These are phyloP conservation scores for Limnephilus marmoratus DNA, from an alignment of 2,888 invertebrate species.

Conservation along the genomic window DNA sequence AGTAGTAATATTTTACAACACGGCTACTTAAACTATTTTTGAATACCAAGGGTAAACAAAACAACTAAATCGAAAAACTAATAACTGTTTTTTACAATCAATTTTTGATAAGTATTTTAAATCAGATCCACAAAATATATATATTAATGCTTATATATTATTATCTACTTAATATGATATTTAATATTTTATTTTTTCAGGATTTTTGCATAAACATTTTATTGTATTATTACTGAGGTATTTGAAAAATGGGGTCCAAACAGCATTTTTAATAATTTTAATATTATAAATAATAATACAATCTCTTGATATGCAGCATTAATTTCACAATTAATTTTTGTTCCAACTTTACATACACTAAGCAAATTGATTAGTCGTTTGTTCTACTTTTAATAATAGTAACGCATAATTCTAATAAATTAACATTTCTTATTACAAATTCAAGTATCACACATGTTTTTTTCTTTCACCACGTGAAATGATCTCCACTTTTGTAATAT, in stretches of 20 bases:
- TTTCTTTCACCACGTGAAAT: slow-evolving; percentile 31
- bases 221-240: no score
- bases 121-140: no score
- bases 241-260: not conserved
- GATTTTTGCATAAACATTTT: not conserved
- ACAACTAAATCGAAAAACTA: not conserved
- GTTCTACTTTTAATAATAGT: not conserved
- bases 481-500: slow-evolving; percentile 45
- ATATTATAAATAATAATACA: not conserved
- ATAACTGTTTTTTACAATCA: not conserved
- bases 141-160: no score
- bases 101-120: no score
- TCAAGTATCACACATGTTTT: slow-evolving; percentile 34
- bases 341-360: not conserved
- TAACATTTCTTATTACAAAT: slow-evolving; percentile 35
- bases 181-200: no score
- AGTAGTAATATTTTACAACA: not conserved
- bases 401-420: slow-evolving; percentile 20
- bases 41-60: not conserved
- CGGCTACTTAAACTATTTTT: not conserved
- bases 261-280: not conserved
- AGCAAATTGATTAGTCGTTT: not conserved
- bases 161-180: no score
- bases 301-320: not conserved
- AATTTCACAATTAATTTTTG: not conserved